A percentile compares a stretch with the other conserved stretches of the same genome.
phyloP scores from a whole-genome alignment of 2,797 vertebrate genomes.

The Cossypha niveicapilla region DNA sequence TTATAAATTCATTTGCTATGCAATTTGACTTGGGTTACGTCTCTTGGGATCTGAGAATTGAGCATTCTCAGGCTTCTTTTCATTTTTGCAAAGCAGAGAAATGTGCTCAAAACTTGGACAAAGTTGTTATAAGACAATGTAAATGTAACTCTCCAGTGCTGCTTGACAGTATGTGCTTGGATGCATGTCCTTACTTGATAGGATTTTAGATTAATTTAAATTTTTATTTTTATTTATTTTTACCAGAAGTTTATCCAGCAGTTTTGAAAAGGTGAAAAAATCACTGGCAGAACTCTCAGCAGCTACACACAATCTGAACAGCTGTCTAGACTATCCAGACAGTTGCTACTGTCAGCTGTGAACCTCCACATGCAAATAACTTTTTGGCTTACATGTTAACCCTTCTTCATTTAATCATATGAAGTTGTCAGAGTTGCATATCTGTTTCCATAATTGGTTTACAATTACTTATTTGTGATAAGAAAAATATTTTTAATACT shows the following conservation, averaged over 20 bases:
- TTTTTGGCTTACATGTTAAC: conserved; percentile 69
- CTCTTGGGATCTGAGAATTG: neutral
- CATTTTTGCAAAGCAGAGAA: conserved; percentile 27
- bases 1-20: neutral
- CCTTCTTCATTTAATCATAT: conserved; percentile 48
- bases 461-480: neutral
- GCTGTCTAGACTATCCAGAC: conserved; percentile 77
- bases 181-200: neutral
- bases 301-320: conserved; percentile 68
- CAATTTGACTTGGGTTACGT: neutral
- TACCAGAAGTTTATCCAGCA: conserved; percentile 48
- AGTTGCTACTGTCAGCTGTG: conserved; percentile 81
- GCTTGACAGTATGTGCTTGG: neutral
- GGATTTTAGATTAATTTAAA: neutral
- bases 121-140: neutral
- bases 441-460: neutral
- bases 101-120: neutral
- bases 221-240: neutral
- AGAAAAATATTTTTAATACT: neutral
- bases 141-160: neutral
- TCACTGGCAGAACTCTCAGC: conserved; percentile 54
- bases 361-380: conserved; percentile 70
- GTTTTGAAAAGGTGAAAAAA: conserved; percentile 76
- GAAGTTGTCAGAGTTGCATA: neutral
- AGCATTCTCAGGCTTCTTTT: neutral